A percentile compares a stretch with the other conserved stretches of the same genome.
Conservation (phyloP, 2,888 invertebrate genomes). For the Coecobrya sp. region DNA sequence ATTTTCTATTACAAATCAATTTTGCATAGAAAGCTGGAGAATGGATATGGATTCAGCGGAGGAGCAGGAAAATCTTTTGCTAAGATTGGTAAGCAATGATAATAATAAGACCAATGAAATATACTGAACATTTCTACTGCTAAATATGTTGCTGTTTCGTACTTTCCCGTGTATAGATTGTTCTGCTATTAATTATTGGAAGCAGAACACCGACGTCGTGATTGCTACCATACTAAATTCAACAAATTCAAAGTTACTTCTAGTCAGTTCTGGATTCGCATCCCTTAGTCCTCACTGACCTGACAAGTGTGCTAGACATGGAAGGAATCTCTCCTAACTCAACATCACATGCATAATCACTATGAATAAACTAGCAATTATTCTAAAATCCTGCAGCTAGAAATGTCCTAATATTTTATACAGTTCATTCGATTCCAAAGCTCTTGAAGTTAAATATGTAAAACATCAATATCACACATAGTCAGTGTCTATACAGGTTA, state of each 20-base stretch:
- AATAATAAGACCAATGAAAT: not conserved
- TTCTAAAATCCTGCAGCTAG: too few relatives aligned
- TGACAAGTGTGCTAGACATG: too few relatives aligned
- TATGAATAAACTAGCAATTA: not conserved
- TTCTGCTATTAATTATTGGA: conserved; percentile 76
- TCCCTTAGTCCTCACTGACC: too few relatives aligned
- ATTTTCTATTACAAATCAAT: too few relatives aligned
- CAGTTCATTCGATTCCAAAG: too few relatives aligned
- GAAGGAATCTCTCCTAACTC: too few relatives aligned
- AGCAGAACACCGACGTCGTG: conserved; percentile 57
- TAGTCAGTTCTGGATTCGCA: conserved; percentile 1
- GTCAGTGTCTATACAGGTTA: too few relatives aligned
- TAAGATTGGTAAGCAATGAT: conserved; percentile 76
- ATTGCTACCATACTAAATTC: not conserved
- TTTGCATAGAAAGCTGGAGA: not conserved
- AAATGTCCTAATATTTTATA: too few relatives aligned
- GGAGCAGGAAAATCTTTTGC: conserved; percentile 77
- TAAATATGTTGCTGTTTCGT: not conserved
- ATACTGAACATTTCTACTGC: not conserved
- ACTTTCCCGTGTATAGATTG: conserved; percentile 63
- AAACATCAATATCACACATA: too few relatives aligned
- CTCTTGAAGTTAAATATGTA: too few relatives aligned
- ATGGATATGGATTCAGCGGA: conserved; percentile 73
- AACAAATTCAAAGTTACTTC: not conserved
- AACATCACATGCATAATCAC: too few relatives aligned